phyloP scores from a whole-genome alignment of 2,113 vertebrate genomes.

The Lasiurus borealis region DNA sequence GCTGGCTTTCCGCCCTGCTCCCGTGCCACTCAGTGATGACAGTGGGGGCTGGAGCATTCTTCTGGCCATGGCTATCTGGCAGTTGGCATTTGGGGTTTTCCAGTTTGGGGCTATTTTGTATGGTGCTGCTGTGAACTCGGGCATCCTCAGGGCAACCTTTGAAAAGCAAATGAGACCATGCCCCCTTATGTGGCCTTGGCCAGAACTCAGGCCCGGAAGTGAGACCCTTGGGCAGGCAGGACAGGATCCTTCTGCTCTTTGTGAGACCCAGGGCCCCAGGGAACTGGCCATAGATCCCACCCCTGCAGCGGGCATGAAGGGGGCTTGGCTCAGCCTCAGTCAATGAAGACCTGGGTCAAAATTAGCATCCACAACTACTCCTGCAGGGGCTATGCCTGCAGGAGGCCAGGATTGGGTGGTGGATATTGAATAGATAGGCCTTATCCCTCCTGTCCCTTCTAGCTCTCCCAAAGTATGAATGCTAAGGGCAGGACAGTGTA shows the following conservation, averaged over 20 bases:
- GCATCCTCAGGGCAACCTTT: background rate
- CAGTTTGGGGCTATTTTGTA: fast-evolving
- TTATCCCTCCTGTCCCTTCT: background rate
- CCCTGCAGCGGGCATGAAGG: background rate
- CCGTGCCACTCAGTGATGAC: fast-evolving
- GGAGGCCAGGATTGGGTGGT: background rate
- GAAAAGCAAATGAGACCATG: background rate
- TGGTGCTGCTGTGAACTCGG: background rate
- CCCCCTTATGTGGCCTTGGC: fast-evolving
- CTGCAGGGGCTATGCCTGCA: background rate
- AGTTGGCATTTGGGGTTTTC: too few relatives aligned
- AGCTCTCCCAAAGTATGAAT: background rate
- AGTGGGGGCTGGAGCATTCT: fast-evolving
- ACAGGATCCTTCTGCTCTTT: background rate
- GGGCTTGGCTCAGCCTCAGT: background rate
- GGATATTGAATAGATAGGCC: background rate
- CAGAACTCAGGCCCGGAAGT: too few relatives aligned
- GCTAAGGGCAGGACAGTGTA: background rate
- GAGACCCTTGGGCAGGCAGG: background rate
- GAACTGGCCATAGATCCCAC: background rate
- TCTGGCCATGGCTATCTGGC: fast-evolving
- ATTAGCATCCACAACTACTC: background rate
- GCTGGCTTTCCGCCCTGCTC: fast-evolving
- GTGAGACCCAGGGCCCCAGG: background rate
- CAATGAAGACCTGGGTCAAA: background rate